Percentiles rank a stretch among this genome's conserved stretches.
phyloP scores from a whole-genome alignment of 1,140 invertebrate species.

The Cephus cinctus region DNA sequence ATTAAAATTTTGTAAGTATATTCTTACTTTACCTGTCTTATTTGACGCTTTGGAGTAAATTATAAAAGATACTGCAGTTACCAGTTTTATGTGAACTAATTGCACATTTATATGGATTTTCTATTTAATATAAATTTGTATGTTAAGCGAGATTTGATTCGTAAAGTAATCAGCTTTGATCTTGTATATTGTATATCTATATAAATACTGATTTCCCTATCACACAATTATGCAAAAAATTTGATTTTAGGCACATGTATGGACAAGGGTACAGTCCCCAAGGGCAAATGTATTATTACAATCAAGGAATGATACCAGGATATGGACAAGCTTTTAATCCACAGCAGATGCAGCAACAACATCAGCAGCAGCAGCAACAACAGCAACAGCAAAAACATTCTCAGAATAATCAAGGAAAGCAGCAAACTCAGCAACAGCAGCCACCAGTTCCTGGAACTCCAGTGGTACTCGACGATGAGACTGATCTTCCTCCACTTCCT shows the following conservation, averaged over 20 bases:
- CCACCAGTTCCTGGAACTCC: constrained; percentile 44
- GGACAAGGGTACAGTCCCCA: constrained; percentile 42
- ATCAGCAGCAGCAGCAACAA: constrained; percentile 32
- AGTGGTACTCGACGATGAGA: constrained; percentile 49
- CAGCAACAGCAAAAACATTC: constrained; percentile 33
- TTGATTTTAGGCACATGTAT: constrained; percentile 46
- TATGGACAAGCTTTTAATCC: constrained; percentile 44
- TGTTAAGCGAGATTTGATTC: too few relatives aligned
- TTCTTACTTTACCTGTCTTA: too few relatives aligned
- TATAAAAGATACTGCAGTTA: too few relatives aligned
- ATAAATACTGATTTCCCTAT: too few relatives aligned
- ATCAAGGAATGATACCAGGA: constrained; percentile 47
- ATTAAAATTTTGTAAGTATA: too few relatives aligned
- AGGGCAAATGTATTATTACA: constrained; percentile 49
- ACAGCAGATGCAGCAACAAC: constrained; percentile 39
- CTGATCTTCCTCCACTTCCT: constrained; percentile 51
- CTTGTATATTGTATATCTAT: too few relatives aligned
- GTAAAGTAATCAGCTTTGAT: too few relatives aligned
- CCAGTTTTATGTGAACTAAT: too few relatives aligned
- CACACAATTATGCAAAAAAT: too few relatives aligned
- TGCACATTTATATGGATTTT: too few relatives aligned
- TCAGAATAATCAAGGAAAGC: constrained; percentile 38
- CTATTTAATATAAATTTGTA: too few relatives aligned
- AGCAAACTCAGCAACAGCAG: constrained; percentile 36
- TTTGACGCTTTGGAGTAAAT: too few relatives aligned